Conservation (phyloP, 2,113 vertebrate species). For the Pteruthius melanotis region DNA sequence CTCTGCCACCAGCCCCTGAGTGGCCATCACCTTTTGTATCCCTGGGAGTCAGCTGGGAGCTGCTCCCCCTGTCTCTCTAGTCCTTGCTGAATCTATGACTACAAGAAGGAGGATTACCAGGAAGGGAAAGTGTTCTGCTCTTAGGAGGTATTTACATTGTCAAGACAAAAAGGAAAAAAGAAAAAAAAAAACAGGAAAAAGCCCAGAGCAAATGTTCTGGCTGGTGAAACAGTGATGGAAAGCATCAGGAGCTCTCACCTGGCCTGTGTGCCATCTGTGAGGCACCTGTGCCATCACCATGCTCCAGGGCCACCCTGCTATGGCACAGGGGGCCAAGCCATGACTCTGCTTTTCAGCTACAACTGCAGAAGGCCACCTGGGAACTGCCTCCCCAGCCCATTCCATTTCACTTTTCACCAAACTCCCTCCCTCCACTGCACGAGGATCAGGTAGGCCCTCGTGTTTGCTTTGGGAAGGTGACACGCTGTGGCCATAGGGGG, state of each 20-base stretch:
- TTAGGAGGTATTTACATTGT: background rate
- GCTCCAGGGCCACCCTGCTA: background rate
- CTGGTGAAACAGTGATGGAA: background rate
- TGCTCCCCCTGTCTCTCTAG: background rate
- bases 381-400: background rate
- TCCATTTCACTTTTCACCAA: background rate
- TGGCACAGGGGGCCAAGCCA: background rate
- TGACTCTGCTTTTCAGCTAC: background rate
- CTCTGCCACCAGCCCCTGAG: background rate
- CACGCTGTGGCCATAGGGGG: accelerated
- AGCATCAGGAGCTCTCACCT: background rate
- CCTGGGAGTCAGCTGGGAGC: background rate
- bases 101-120: background rate
- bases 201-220: background rate
- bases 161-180: background rate
- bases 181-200: accelerated
- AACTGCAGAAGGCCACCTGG: background rate
- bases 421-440: background rate
- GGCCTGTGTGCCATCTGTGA: background rate
- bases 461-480: background rate
- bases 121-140: background rate
- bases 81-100: background rate
- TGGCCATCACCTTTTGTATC: background rate
- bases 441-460: accelerated
- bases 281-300: accelerated